phyloP scores from a whole-genome alignment of 2,113 vertebrate species.

The Otis tarda region DNA sequence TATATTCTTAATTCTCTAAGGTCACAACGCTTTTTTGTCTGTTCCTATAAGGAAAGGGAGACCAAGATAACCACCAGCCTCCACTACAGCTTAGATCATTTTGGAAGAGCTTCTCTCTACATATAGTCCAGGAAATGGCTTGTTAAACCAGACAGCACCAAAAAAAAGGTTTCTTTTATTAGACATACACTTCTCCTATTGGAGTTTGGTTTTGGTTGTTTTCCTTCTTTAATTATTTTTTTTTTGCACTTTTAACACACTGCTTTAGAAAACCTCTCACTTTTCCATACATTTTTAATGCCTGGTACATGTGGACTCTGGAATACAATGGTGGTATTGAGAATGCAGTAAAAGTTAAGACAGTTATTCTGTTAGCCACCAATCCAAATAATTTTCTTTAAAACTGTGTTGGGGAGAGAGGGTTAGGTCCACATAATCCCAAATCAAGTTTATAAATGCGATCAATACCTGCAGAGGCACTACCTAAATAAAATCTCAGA shows the following conservation, averaged over 20 bases:
- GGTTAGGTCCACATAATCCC: not conserved
- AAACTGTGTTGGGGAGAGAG: not conserved
- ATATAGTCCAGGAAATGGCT: not conserved
- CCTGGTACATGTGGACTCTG: not conserved
- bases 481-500: not conserved
- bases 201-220: not conserved
- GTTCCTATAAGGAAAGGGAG: not conserved
- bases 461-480: not conserved
- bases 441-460: not conserved
- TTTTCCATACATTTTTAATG: not conserved
- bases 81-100: not conserved
- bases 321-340: not conserved
- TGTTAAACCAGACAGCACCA: not conserved
- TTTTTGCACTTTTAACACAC: not conserved
- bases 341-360: not conserved
- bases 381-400: not conserved
- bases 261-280: not conserved
- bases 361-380: not conserved
- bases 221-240: not conserved
- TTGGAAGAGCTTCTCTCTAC: not conserved
- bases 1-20: not conserved
- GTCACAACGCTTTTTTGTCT: not conserved
- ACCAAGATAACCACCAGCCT: not conserved
- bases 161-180: not conserved
- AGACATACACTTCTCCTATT: not conserved